Conservation (phyloP, 2,113 vertebrate species). For the Stictonetta naevosa region DNA sequence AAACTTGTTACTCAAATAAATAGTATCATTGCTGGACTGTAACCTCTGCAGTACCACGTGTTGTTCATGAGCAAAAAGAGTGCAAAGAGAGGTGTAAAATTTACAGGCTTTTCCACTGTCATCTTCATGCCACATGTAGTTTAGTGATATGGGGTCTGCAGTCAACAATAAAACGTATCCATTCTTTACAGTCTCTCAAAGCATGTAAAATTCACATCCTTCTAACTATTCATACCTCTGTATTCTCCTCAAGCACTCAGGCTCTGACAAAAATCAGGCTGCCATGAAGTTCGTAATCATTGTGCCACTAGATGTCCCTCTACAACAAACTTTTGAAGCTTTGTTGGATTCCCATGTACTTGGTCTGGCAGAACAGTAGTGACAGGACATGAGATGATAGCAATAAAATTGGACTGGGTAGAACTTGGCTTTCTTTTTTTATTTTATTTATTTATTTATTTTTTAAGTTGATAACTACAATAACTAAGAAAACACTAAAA, state of each 20-base stretch:
- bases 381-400: neutral
- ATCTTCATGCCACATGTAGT: neutral
- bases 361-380: neutral
- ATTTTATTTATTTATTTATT: neutral
- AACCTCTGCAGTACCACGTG: neutral
- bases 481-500: neutral
- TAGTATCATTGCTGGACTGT: neutral
- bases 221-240: neutral
- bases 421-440: neutral
- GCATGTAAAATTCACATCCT: neutral
- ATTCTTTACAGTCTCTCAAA: neutral
- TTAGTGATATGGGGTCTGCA: neutral
- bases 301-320: conserved; percentile 69
- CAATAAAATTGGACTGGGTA: neutral
- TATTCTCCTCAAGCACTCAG: neutral
- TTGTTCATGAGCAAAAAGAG: neutral
- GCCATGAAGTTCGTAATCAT: neutral
- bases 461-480: neutral
- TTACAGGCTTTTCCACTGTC: neutral
- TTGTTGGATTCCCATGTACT: accelerated
- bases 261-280: accelerated
- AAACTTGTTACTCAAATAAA: neutral
- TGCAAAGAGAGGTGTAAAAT: neutral
- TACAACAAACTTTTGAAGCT: conserved; percentile 11
- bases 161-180: neutral